Evolutionary conservation across 2,797 vertebrate genomes (phyloP).

Genomic region (Eupleurogrammus muticus): DNA sequence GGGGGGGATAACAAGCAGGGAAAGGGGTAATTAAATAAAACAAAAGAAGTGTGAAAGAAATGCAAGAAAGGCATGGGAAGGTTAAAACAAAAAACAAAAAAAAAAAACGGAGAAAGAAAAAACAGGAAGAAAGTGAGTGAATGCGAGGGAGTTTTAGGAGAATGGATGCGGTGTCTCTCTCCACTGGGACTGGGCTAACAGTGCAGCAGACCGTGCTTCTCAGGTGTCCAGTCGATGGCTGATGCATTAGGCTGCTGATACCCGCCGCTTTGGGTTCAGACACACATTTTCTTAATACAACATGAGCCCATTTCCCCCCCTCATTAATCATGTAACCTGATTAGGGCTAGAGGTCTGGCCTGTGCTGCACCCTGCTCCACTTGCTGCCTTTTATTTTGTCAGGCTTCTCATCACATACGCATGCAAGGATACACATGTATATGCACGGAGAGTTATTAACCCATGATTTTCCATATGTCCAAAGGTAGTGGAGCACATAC

Average conservation of each 20-base stretch:
- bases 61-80: slow-evolving; percentile 24
- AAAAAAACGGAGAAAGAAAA: slow-evolving; percentile 7
- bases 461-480: slow-evolving; percentile 18
- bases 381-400: slow-evolving; percentile 73
- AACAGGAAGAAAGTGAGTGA: slow-evolving; percentile 60
- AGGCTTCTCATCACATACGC: slow-evolving; percentile 55
- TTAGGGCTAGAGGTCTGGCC: slow-evolving; percentile 73
- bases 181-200: slow-evolving; percentile 77
- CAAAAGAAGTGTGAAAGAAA: slow-evolving; percentile 60
- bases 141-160: slow-evolving; percentile 58
- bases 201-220: slow-evolving; percentile 73
- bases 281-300: slow-evolving; percentile 90
- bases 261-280: slow-evolving; percentile 86
- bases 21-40: slow-evolving; percentile 52
- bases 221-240: slow-evolving; percentile 89
- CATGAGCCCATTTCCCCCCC: slow-evolving; percentile 86
- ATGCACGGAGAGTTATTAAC: slow-evolving; percentile 32
- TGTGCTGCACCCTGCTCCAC: slow-evolving; percentile 57
- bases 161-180: slow-evolving; percentile 76
- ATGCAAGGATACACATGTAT: slow-evolving; percentile 52
- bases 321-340: slow-evolving; percentile 89
- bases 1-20: slow-evolving; percentile 34
- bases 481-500: background rate
- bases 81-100: slow-evolving; percentile 18
- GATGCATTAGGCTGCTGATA: slow-evolving; percentile 87